Evolutionary conservation across 1,140 invertebrate genomes (phyloP), one percentile per base, ranked within the genome.

Genomic region (Micrasema minimum): DNA sequence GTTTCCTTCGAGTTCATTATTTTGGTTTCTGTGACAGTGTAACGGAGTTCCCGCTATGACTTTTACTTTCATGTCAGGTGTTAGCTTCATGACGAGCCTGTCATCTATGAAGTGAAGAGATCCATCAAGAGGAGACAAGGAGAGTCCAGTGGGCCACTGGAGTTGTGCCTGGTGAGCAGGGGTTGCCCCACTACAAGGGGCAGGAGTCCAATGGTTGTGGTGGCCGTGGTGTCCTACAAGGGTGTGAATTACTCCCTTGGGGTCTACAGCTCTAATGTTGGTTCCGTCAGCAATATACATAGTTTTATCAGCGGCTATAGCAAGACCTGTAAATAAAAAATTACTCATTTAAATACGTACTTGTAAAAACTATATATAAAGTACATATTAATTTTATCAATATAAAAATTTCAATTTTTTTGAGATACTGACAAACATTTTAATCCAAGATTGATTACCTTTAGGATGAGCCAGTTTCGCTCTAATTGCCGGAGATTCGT

Each of bases 391-490:
- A n/a, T n/a, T n/a, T n/a, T n/a, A n/a, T n/a, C n/a, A n/a, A n/a
- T n/a, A n/a, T n/a, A n/a, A n/a, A n/a, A n/a, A n/a, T n/a, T n/a
- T n/a, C n/a, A n/a, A n/a, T n/a, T n/a, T n/a, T n/a, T n/a, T n/a
- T n/a, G n/a, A n/a, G n/a, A n/a, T n/a, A n/a, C n/a, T n/a, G n/a
- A n/a, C n/a, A n/a, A n/a, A n/a, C n/a, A n/a, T n/a, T n/a, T n/a
- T n/a, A n/a, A n/a, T n/a, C n/a, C n/a, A n/a, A n/a, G n/a, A n/a
- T n/a, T n/a, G n/a, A n/a, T n/a, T 55, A 87, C 96, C 97, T 91
- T 99, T 99, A 6, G 97, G 97, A 89, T 98, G 96, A 22, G 94
- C 91, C 14, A 99, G 87, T 79, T 96, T 93, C 3, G 97, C 96
- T 70, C 93, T 88, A 20, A 92, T 88, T 6, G 97, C 97, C 20